Base-by-base conservation (phyloP, 1,140 invertebrate species). In the Stenopsyche tienmushanensis region DNA sequence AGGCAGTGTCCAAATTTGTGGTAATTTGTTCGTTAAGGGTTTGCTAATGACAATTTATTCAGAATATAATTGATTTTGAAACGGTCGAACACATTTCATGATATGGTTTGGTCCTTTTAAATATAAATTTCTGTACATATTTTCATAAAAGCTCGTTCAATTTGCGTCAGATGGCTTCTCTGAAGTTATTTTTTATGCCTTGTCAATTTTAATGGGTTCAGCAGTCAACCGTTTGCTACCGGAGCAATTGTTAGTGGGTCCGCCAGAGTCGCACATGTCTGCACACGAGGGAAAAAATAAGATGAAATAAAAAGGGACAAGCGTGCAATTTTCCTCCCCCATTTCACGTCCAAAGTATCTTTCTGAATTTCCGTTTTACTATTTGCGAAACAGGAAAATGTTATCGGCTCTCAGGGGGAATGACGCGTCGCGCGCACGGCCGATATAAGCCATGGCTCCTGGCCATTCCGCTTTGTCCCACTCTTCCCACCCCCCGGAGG, bases 301-400 rank as follows among this genome's bases (percentile, higher is more conserved):
- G 29, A 60, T 23, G 44, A 60, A 62, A 62, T 53, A 62, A 52
- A 62, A 44, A 50, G 53, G 44, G 53, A 65, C 41, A 64, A 55
- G 62, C 49, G 50, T 45, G 59, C 63, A 62, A 65, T 55, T 55
- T 69, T 62, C 58, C 64, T 50, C 34, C 59, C 64, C 55, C 44
- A 23, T 59, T 59, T 26, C 59, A 41, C 62, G 67, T 65, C 62
- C 62, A 69, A 69, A 69, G 67, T 64, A 62, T 69, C 68, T 64
- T 59, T 60, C 25, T 42, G 64, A 70, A 64, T 66, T 70, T 70
- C 68, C 68, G 64, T 66, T 66, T 70, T 70, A 70, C 57, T 66
- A 66, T 70, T 66, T 70, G 64, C 64, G 67, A 70, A 70, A 70
- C 67, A 70, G 68, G 59, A 64, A 70, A 66, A 62, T 58, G 68